Evolutionary conservation across 2,797 vertebrate species (phyloP).

Genomic region (Clamator glandarius): DNA sequence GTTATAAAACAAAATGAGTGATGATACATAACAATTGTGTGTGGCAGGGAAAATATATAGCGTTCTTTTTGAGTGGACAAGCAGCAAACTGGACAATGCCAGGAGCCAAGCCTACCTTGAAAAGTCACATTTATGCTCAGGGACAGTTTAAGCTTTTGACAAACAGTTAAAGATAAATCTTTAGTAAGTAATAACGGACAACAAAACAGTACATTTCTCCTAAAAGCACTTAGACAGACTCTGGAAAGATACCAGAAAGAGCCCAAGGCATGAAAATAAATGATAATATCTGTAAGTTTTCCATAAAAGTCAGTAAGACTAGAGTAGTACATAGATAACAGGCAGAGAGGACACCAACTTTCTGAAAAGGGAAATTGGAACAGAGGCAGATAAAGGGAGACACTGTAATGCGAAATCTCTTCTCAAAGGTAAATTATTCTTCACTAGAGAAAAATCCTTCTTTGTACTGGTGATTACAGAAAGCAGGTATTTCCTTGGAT

Average conservation of each 20-base stretch:
- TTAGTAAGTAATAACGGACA: constrained; percentile 22
- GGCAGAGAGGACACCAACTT: neutral
- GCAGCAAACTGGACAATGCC: constrained; percentile 9
- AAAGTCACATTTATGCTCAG: neutral
- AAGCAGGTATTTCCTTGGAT: neutral
- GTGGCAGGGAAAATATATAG: neutral
- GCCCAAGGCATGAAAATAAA: neutral
- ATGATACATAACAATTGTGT: neutral
- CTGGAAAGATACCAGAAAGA: constrained; percentile 41
- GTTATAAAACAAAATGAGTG: constrained; percentile 16
- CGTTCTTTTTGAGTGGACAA: neutral
- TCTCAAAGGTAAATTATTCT: neutral
- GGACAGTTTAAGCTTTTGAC: constrained; percentile 27
- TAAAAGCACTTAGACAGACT: constrained; percentile 11
- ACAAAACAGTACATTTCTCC: constrained; percentile 21
- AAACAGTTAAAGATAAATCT: constrained; percentile 39
- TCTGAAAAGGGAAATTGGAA: neutral
- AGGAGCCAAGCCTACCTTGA: neutral
- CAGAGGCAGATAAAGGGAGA: neutral
- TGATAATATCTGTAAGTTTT: constrained; percentile 11
- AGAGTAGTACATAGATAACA: neutral
- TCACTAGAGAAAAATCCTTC: neutral
- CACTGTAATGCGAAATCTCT: neutral
- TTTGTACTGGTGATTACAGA: neutral
- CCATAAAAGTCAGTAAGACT: neutral